phyloP scores from a whole-genome alignment of 2,888 invertebrate species.

The Xestia rhomboidea region DNA sequence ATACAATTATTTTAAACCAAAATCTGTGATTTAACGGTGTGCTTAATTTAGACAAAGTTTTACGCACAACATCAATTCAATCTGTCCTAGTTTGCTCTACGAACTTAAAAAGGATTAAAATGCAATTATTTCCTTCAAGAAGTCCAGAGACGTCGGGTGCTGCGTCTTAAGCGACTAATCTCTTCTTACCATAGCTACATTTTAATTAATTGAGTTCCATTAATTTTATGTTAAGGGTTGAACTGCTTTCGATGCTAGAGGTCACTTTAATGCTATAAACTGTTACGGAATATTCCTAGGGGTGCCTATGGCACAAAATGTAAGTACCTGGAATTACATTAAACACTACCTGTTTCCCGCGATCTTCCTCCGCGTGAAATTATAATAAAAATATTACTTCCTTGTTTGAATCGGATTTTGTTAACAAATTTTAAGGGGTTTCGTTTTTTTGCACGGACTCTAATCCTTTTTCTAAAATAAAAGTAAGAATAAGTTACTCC shows the following conservation, averaged over 20 bases:
- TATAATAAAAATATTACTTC: too few relatives aligned
- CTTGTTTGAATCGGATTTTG: too few relatives aligned
- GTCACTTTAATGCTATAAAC: not conserved
- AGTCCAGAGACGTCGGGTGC: conserved; percentile 14
- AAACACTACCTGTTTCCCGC: too few relatives aligned
- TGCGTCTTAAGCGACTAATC: conserved; percentile 10
- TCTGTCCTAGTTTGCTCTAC: conserved; percentile 6
- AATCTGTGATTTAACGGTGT: conserved; percentile 17
- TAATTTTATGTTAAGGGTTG: conserved; percentile 3
- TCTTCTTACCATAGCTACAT: conserved; percentile 25
- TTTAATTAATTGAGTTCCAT: conserved; percentile 30
- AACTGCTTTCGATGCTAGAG: conserved; percentile 2
- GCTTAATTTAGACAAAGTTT: conserved; percentile 21
- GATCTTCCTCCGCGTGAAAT: too few relatives aligned
- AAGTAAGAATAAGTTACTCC: too few relatives aligned
- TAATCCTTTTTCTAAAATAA: too few relatives aligned
- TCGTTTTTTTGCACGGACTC: too few relatives aligned
- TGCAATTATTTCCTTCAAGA: conserved; percentile 29
- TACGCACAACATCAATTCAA: conserved; percentile 19
- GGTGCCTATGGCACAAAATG: too few relatives aligned
- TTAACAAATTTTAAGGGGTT: too few relatives aligned
- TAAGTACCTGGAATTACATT: not conserved
- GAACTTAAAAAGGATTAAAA: conserved; percentile 34
- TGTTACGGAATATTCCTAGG: not conserved
- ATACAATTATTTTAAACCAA: conserved; percentile 11